These are phyloP conservation scores for Mythimna vitellina DNA, from an alignment of 2,888 invertebrate species.

Conservation along the genomic window DNA sequence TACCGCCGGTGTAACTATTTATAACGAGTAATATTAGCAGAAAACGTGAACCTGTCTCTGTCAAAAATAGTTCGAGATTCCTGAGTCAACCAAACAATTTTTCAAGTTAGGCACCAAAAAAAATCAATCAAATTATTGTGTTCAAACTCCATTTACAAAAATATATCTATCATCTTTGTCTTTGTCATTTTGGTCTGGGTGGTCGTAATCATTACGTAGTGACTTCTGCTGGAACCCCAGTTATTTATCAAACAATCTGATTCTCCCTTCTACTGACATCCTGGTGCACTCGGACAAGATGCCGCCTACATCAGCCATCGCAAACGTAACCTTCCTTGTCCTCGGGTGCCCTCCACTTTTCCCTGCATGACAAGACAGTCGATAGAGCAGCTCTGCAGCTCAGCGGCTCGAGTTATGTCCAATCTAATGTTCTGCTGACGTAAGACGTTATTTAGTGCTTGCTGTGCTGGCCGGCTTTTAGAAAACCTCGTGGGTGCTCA, in stretches of 20 bases:
- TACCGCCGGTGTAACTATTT: constrained; percentile 10
- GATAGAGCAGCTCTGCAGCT: background rate
- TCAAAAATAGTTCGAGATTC: background rate
- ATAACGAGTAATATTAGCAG: constrained; percentile 22
- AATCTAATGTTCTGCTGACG: too few relatives aligned
- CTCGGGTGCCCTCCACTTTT: background rate
- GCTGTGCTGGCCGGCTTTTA: too few relatives aligned
- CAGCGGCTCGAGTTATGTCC: too few relatives aligned
- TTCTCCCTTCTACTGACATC: background rate
- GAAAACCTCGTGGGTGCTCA: too few relatives aligned
- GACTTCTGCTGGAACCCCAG: background rate
- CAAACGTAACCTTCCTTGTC: background rate
- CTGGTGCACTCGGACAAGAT: background rate
- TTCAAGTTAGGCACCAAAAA: background rate
- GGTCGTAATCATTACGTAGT: background rate
- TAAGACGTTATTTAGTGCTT: too few relatives aligned
- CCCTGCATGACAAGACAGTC: background rate
- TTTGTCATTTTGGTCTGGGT: background rate
- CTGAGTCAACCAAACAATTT: background rate
- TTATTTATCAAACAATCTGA: background rate
- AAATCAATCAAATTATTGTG: background rate
- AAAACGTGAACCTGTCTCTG: constrained; percentile 19
- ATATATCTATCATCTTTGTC: background rate
- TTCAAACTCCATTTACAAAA: background rate
- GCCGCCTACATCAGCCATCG: background rate